Evolutionary conservation across 1,140 invertebrate genomes (phyloP).

Genomic region (Cepaea nemoralis): DNA sequence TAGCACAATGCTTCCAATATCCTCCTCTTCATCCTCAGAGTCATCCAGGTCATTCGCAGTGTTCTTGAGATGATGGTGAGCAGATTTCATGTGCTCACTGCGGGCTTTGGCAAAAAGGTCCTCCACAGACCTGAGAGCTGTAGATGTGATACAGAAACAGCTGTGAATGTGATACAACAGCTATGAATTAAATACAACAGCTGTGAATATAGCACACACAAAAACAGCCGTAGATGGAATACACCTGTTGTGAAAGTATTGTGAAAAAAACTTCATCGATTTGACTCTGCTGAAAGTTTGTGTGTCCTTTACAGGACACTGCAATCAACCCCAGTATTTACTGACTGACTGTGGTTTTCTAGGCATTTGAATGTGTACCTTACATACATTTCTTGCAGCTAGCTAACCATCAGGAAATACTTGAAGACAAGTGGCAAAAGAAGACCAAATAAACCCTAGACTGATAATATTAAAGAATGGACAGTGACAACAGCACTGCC

Average conservation of each 20-base stretch:
- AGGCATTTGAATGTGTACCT: too few species aligned
- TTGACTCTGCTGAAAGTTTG: too few species aligned
- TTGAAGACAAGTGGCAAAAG: too few species aligned
- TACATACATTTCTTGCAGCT: too few species aligned
- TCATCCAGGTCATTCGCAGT: conserved; percentile 44
- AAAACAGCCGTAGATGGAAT: neutral
- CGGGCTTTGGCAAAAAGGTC: conserved; percentile 63
- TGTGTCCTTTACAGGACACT: too few species aligned
- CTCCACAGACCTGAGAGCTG: conserved; percentile 27
- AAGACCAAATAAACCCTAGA: too few species aligned
- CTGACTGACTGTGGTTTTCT: too few species aligned
- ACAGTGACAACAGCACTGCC: too few species aligned
- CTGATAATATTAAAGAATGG: too few species aligned
- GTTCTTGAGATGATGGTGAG: conserved; percentile 55
- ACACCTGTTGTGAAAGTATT: neutral
- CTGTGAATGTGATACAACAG: neutral
- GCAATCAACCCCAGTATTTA: too few species aligned
- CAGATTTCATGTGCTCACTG: conserved; percentile 58
- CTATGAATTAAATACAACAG: neutral
- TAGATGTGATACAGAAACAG: neutral
- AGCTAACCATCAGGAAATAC: too few species aligned
- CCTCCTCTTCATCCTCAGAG: conserved; percentile 62
- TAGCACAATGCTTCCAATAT: conserved; percentile 59
- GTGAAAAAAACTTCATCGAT: too few species aligned
- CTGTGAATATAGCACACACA: neutral